These are phyloP conservation scores for Protonemura montana DNA, from an alignment of 2,888 invertebrate species.

Conservation along the genomic window DNA sequence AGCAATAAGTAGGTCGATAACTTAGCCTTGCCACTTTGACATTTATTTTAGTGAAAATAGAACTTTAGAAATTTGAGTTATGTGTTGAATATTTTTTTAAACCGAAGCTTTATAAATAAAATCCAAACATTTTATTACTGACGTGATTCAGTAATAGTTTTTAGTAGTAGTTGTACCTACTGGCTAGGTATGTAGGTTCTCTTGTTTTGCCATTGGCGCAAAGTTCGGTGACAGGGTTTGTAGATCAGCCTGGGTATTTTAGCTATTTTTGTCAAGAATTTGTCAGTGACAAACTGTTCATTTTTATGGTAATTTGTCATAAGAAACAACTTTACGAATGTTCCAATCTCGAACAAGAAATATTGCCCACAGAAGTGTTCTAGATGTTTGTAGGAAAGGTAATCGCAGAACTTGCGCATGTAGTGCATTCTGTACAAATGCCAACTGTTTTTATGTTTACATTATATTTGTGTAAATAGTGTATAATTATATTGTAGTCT, in stretches of 20 bases:
- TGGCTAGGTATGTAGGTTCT: not conserved
- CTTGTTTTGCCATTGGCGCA: not conserved
- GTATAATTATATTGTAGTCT: not conserved
- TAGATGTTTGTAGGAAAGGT: not conserved
- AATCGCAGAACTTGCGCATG: not conserved
- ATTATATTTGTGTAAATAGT: not conserved
- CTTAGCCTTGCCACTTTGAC: too few relatives aligned
- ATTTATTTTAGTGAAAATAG: too few relatives aligned
- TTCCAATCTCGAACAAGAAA: not conserved
- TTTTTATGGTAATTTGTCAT: too few relatives aligned
- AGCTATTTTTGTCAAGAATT: not conserved
- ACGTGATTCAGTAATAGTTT: too few relatives aligned
- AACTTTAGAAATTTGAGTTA: too few relatives aligned
- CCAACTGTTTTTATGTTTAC: not conserved
- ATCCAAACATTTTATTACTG: too few relatives aligned
- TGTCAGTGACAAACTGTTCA: not conserved
- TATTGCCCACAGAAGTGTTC: not conserved
- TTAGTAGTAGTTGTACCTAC: too few relatives aligned
- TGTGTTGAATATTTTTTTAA: too few relatives aligned
- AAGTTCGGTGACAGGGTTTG: conserved; percentile 4
- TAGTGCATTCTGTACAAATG: not conserved
- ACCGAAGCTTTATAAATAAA: too few relatives aligned
- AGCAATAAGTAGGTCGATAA: too few relatives aligned
- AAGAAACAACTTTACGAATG: not conserved
- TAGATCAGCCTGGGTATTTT: not conserved